Conservation (phyloP, 2,888 invertebrate species). For the Cyclophora punctaria region DNA sequence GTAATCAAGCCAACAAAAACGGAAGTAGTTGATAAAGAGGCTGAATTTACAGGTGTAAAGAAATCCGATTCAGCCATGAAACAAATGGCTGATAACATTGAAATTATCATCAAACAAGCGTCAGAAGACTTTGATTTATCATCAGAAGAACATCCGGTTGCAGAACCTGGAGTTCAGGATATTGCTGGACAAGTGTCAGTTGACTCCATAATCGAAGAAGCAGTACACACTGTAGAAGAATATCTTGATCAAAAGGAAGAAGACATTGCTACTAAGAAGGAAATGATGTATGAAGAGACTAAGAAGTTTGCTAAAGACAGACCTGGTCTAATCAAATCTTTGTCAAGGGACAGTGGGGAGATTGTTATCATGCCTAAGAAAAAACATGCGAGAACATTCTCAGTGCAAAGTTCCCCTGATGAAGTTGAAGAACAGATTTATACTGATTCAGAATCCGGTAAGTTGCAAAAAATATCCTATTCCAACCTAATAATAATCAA, state of each 20-base stretch:
- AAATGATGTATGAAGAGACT: slow-evolving; percentile 45
- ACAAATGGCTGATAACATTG: slow-evolving; percentile 70
- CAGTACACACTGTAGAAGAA: slow-evolving; percentile 58
- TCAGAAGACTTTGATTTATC: slow-evolving; percentile 65
- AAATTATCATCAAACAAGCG: slow-evolving; percentile 69
- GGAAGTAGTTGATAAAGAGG: slow-evolving; percentile 21
- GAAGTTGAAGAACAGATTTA: slow-evolving; percentile 73
- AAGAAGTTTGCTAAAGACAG: slow-evolving; percentile 49
- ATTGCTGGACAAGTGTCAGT: slow-evolving; percentile 58
- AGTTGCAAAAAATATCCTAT: not conserved
- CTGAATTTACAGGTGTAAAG: slow-evolving; percentile 42
- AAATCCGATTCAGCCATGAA: slow-evolving; percentile 71
- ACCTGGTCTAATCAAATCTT: slow-evolving; percentile 61
- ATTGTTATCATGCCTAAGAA: slow-evolving; percentile 66
- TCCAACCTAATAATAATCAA: too few relatives aligned
- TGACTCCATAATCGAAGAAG: slow-evolving; percentile 66
- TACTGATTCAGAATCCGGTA: slow-evolving; percentile 71
- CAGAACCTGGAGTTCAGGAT: slow-evolving; percentile 33
- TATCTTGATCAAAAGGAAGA: slow-evolving; percentile 43
- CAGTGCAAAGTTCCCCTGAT: slow-evolving; percentile 71
- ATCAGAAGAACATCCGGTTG: slow-evolving; percentile 48
- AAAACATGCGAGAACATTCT: slow-evolving; percentile 64
- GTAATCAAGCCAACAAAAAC: slow-evolving; percentile 22
- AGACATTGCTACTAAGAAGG: slow-evolving; percentile 40
- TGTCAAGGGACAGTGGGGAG: slow-evolving; percentile 66